Conservation (phyloP, 2,888 invertebrate genomes). For the Dolichopus griseipennis region DNA sequence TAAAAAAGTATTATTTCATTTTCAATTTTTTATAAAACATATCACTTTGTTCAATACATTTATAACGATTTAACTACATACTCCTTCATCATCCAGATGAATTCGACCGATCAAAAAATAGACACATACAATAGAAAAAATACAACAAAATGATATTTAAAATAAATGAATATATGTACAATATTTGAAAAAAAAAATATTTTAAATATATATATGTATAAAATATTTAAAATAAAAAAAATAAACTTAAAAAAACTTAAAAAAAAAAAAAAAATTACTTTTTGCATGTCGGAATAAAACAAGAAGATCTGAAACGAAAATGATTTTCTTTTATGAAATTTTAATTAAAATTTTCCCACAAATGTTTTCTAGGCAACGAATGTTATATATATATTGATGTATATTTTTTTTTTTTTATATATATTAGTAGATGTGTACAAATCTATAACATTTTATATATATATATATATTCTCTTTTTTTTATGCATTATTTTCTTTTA, state of each 20-base stretch:
- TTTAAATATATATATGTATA: not conserved
- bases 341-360: conserved; percentile 3
- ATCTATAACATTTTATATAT: too few species aligned
- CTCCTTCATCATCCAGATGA: too few species aligned
- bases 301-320: not conserved
- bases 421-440: too few species aligned
- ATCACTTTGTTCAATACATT: too few species aligned
- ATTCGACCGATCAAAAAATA: too few species aligned
- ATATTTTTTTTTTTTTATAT: too few species aligned
- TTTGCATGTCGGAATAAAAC: not conserved
- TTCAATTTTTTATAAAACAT: too few species aligned
- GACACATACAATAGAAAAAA: not conserved
- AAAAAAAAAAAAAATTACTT: not conserved
- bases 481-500: not conserved
- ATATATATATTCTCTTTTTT: not conserved
- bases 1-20: too few species aligned
- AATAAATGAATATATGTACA: not conserved
- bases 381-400: not conserved
- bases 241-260: not conserved
- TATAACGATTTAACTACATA: too few species aligned
- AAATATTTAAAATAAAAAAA: not conserved
- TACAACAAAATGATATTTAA: not conserved
- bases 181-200: not conserved
- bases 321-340: conserved; percentile 6
- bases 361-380: not conserved